Conservation (phyloP, 2,797 vertebrate species). For the Euthynnus affinis region DNA sequence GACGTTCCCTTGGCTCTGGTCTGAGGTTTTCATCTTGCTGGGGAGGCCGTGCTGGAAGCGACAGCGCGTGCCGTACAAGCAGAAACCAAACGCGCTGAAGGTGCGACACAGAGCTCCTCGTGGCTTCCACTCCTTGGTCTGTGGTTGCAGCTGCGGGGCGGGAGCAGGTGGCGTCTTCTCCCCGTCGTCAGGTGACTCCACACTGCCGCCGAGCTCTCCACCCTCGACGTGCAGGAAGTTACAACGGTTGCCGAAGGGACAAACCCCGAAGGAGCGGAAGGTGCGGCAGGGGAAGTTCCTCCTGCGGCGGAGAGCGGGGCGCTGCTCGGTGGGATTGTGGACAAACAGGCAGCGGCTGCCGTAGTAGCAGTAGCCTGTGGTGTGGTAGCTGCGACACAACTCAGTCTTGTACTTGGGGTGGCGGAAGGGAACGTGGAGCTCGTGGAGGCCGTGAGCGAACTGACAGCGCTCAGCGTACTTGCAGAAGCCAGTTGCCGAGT, state of each 20-base stretch:
- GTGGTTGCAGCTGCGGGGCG: conserved; percentile 29
- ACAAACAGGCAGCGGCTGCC: conserved; percentile 87
- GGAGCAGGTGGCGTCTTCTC: background rate
- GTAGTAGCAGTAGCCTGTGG: conserved; percentile 82
- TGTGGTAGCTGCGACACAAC: conserved; percentile 85
- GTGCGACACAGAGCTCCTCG: conserved; percentile 80
- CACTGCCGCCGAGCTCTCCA: fast-evolving
- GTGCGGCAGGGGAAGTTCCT: conserved; percentile 80
- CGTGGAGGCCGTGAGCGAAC: conserved; percentile 87
- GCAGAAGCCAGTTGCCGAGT: conserved; percentile 80
- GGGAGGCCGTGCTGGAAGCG: conserved; percentile 86
- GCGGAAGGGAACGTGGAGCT: conserved; percentile 85
- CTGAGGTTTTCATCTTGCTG: conserved; percentile 51
- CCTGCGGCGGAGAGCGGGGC: conserved; percentile 64
- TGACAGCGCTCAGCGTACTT: conserved; percentile 86
- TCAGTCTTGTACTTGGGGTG: conserved; percentile 90
- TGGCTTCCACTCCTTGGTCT: conserved; percentile 73
- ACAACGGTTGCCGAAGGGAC: conserved; percentile 85
- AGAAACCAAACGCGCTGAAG: conserved; percentile 86
- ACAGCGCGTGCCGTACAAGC: conserved; percentile 86
- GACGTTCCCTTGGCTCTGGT: conserved; percentile 12
- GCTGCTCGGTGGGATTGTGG: conserved; percentile 82
- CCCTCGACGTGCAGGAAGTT: conserved; percentile 81
- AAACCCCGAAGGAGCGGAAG: conserved; percentile 80
- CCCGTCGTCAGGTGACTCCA: background rate